A percentile compares a stretch with the other conserved stretches of the same genome.
Evolutionary conservation across 2,113 vertebrate genomes (phyloP).

Genomic region (Daboia siamensis): DNA sequence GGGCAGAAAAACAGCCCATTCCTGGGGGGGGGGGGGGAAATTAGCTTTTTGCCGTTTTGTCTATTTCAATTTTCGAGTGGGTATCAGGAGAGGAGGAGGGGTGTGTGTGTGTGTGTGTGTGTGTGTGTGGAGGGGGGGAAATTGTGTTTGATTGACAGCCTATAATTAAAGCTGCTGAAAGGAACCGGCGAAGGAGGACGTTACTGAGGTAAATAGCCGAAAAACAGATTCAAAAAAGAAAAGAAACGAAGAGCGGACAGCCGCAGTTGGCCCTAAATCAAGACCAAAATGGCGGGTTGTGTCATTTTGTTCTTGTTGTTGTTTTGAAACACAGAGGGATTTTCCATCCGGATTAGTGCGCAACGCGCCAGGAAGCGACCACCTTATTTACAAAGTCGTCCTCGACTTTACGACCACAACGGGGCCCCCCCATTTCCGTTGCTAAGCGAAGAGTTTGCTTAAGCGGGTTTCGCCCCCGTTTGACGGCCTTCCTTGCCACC

Average conservation of each 20-base stretch:
- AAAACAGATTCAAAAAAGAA: neutral
- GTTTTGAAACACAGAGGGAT: neutral
- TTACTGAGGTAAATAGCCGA: conserved; percentile 20
- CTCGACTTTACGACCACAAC: too few species aligned
- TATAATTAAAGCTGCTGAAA: conserved; percentile 35
- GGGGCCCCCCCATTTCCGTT: too few species aligned
- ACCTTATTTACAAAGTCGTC: too few species aligned
- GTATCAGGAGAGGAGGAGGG: neutral
- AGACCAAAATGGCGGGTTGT: neutral
- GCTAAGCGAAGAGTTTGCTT: too few species aligned
- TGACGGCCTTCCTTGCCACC: too few species aligned
- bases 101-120: neutral
- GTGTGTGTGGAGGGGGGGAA: too few species aligned
- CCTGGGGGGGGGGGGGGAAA: too few species aligned
- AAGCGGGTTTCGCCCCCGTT: too few species aligned
- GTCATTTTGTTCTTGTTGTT: too few species aligned
- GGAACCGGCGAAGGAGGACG: conserved; percentile 5
- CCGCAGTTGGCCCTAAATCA: too few species aligned
- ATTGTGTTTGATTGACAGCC: neutral
- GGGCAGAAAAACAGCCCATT: too few species aligned
- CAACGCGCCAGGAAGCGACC: neutral
- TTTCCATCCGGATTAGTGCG: neutral
- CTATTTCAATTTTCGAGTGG: neutral
- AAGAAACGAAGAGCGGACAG: conserved; percentile 2
- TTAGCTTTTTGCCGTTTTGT: neutral